Evolutionary conservation across 2,113 vertebrate genomes (phyloP), one percentile per base, ranked within the genome.

Genomic region (Cephalopterus ornatus): DNA sequence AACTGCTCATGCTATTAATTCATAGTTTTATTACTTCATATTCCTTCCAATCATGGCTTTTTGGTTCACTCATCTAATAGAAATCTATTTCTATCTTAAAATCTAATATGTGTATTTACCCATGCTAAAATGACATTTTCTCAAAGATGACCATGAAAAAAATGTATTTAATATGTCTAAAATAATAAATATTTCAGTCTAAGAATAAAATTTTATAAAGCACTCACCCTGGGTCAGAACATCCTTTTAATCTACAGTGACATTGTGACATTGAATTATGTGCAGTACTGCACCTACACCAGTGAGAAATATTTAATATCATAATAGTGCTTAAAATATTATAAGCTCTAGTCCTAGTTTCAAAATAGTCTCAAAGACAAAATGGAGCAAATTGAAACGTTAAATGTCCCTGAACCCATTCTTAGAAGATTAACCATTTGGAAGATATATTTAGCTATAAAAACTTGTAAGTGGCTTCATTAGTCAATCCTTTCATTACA

Each of bases 291-390:
- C 44, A 96, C 91, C 93, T 93, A 93, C 87, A 84, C 75, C 88
- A 96, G 44, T 90, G 88, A 84, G 68, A 96, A 97, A 84, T 94
- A 96, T 96, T 97, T 97, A 97, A 97, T 97, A 89, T 94, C 86
- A 95, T 97, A 97, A 97, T 95, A 92, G 82, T 85, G 79, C 92
- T 97, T 97, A 95, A 96, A 97, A 93, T 95, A 96, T 90, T 95
- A 97, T 93, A 94, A 96, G 92, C 95, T 88, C 56, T 81, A 94
- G 72, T 56, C 87, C 83, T 73, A 83, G 44, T 86, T 97, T 96
- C 93, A 90, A 82, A 96, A 96, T 88, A 90, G 76, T 92, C 78
- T 96, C 89, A 95, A 93, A 88, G 66, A 94, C 90, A 94, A 97
- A 96, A 89, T 52, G 33, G 71, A 93, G 59, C 42, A 93, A 96